Percentiles rank a stretch among this genome's conserved stretches.
These are phyloP conservation scores for Pheosia gnoma DNA, from an alignment of 2,888 invertebrate species.

Conservation along the genomic window DNA sequence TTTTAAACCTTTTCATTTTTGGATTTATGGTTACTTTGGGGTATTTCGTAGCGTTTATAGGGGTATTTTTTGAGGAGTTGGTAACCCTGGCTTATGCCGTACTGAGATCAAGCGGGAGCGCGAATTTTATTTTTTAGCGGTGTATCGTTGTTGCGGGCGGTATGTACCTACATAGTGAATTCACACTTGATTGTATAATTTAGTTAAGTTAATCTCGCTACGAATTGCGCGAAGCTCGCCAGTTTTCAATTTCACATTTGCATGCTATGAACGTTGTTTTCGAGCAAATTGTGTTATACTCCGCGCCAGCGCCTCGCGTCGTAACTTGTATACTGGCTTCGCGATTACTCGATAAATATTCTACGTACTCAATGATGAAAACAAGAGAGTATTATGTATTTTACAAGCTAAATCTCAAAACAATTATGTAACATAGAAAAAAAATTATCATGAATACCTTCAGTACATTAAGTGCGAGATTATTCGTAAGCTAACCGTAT, in stretches of 20 bases:
- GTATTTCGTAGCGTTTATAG: no score
- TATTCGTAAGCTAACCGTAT: no score
- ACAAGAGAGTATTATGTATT: background rate
- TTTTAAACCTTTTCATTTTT: no score
- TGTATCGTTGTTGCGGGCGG: constrained; percentile 23
- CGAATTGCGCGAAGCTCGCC: constrained; percentile 56
- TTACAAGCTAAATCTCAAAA: no score
- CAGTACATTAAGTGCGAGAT: no score
- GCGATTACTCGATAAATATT: constrained; percentile 49
- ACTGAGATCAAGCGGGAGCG: constrained; percentile 23
- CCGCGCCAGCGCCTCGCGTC: constrained; percentile 20
- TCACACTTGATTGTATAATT: constrained; percentile 71
- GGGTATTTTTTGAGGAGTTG: no score
- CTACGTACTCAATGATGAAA: constrained; percentile 9
- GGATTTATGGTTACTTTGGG: no score
- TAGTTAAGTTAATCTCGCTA: constrained; percentile 65
- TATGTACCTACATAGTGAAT: constrained; percentile 44
- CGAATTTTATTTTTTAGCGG: constrained; percentile 43
- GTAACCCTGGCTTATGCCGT: no score
- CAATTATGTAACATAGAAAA: no score
- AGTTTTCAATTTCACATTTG: constrained; percentile 67
- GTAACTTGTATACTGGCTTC: constrained; percentile 30
- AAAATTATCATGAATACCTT: no score
- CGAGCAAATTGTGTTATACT: constrained; percentile 53
- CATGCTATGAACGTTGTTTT: constrained; percentile 61